Percentiles rank a stretch among this genome's conserved stretches.
phyloP scores from a whole-genome alignment of 2,113 vertebrate genomes.

The Neolamprologus longior region DNA sequence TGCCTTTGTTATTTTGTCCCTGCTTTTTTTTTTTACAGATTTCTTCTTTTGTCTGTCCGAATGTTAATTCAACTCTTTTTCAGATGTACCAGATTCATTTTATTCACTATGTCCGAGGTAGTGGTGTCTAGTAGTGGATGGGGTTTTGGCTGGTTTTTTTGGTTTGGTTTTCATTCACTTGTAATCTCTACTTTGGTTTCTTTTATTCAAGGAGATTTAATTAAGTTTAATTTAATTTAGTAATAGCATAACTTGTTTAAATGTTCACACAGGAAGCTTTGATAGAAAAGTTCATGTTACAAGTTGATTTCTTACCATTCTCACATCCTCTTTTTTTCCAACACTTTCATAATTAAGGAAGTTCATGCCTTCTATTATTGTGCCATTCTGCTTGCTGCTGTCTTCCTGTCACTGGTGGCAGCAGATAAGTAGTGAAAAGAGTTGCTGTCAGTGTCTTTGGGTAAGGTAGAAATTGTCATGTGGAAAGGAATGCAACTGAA shows the following conservation, averaged over 20 bases:
- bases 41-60: neutral
- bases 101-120: neutral
- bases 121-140: neutral
- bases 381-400: neutral
- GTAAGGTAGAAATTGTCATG: slow-evolving; percentile 25
- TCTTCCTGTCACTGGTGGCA: neutral
- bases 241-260: neutral
- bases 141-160: neutral
- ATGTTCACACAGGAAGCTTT: neutral
- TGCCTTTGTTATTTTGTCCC: neutral
- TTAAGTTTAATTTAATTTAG: neutral
- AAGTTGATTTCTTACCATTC: neutral
- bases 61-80: neutral
- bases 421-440: neutral
- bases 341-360: slow-evolving; percentile 31
- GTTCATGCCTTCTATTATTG: slow-evolving; percentile 5
- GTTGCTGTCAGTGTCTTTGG: neutral
- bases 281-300: neutral
- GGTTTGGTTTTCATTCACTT: neutral
- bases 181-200: neutral
- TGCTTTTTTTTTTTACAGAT: neutral
- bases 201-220: neutral
- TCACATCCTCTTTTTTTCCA: slow-evolving; percentile 41
- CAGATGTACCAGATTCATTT: neutral
- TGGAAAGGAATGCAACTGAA: slow-evolving; percentile 25